phyloP scores from a whole-genome alignment of 2,888 invertebrate genomes.

The Argyra leucocephala region DNA sequence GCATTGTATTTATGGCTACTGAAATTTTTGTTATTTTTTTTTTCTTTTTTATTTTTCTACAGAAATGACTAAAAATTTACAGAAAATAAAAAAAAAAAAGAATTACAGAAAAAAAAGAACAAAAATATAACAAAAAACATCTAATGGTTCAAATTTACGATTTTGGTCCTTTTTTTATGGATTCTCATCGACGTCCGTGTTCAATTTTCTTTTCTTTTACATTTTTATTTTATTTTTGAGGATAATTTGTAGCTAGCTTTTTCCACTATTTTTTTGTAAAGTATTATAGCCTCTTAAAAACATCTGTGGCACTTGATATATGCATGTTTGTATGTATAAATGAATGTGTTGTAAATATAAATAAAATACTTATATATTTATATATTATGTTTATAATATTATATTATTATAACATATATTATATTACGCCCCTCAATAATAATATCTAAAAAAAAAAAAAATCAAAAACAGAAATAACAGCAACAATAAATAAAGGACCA shows the following conservation, averaged over 20 bases:
- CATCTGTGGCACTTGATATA: conserved; percentile 14
- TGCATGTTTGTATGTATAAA: not conserved
- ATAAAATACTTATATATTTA: not conserved
- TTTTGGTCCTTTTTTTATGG: conserved; percentile 12
- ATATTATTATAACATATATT: too few species aligned
- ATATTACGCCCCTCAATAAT: not conserved
- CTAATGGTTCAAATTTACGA: conserved; percentile 10
- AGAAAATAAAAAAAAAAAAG: not conserved
- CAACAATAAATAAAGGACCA: not conserved
- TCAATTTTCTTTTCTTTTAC: not conserved
- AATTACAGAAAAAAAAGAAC: not conserved
- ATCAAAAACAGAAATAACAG: not conserved
- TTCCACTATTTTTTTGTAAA: conserved; percentile 9
- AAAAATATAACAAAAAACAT: not conserved
- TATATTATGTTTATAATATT: not conserved
- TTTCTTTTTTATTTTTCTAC: not conserved
- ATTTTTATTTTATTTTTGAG: too few species aligned
- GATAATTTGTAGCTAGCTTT: not conserved
- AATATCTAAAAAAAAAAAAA: not conserved
- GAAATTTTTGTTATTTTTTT: not conserved
- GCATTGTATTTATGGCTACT: not conserved
- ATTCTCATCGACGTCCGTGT: conserved; percentile 9
- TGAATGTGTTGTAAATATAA: not conserved
- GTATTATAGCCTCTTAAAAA: conserved; percentile 15
- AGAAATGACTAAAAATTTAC: not conserved